Conservation (phyloP, 53 echinoderm and acorn worm species). For the Glandiceps talaboti region DNA sequence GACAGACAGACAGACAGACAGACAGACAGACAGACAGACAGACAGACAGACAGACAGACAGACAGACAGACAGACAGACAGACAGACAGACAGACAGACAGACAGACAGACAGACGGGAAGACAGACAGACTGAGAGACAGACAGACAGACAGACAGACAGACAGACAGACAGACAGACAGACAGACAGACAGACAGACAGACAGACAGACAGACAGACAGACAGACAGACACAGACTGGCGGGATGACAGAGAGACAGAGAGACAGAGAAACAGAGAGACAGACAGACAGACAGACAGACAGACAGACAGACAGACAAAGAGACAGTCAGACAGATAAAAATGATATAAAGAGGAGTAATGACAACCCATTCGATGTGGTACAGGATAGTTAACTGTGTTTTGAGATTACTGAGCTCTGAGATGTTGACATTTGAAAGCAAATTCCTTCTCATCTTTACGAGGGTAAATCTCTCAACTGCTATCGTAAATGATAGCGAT, state of each 20-base stretch:
- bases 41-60: not conserved
- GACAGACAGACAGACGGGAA: not conserved
- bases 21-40: not conserved
- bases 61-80: not conserved
- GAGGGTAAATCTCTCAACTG: too few relatives aligned
- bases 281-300: not conserved
- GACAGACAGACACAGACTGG: not conserved
- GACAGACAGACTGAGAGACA: not conserved
- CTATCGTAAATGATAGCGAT: too few relatives aligned
- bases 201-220: not conserved
- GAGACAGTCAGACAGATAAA: not conserved
- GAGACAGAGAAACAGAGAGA: not conserved
- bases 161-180: not conserved
- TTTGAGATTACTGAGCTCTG: too few relatives aligned
- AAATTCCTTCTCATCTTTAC: too few relatives aligned
- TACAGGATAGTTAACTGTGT: too few relatives aligned
- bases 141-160: not conserved
- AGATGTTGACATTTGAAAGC: too few relatives aligned
- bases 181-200: not conserved
- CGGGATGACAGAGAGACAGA: not conserved
- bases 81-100: not conserved
- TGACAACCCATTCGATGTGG: too few relatives aligned
- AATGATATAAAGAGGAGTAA: too few relatives aligned
- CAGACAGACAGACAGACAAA: not conserved
- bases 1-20: not conserved